These are phyloP conservation scores for Lutjanus campechanus DNA, from an alignment of 2,797 vertebrate genomes.

Conservation along the genomic window DNA sequence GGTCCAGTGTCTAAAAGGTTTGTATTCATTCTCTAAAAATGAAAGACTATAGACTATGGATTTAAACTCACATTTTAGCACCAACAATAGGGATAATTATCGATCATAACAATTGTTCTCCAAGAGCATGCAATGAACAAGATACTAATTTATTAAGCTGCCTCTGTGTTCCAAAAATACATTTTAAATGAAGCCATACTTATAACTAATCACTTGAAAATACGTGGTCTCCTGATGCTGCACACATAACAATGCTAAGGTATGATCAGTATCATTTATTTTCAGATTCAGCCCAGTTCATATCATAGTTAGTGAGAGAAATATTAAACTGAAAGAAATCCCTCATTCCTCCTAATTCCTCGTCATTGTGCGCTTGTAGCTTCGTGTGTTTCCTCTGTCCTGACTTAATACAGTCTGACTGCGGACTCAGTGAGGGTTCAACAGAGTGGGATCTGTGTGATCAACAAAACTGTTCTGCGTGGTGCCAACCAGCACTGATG, in stretches of 20 bases:
- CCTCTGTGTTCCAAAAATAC: background rate
- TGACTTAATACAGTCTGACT: conserved; percentile 32
- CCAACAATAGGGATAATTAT: background rate
- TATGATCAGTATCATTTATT: conserved; percentile 19
- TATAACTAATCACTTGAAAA: conserved; percentile 2
- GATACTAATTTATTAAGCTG: no score
- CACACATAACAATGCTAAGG: background rate
- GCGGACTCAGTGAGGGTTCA: conserved; percentile 40
- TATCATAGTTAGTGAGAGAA: conserved; percentile 2
- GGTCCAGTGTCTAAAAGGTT: background rate
- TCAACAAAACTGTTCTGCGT: conserved; percentile 63
- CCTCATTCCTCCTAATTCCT: background rate
- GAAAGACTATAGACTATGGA: no score
- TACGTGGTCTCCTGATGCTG: background rate
- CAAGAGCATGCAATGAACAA: background rate
- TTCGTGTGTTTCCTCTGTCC: conserved; percentile 14
- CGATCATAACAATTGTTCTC: background rate
- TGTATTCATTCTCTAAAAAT: background rate
- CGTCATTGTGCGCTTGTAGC: background rate
- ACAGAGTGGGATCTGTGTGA: conserved; percentile 63
- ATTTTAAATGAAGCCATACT: conserved; percentile 13
- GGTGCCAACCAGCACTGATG: conserved; percentile 65
- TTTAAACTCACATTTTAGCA: background rate
- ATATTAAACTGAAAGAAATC: background rate
- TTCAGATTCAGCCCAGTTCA: conserved; percentile 1